phyloP scores from a whole-genome alignment of 2,888 invertebrate species.

The Halictus quadricinctus region DNA sequence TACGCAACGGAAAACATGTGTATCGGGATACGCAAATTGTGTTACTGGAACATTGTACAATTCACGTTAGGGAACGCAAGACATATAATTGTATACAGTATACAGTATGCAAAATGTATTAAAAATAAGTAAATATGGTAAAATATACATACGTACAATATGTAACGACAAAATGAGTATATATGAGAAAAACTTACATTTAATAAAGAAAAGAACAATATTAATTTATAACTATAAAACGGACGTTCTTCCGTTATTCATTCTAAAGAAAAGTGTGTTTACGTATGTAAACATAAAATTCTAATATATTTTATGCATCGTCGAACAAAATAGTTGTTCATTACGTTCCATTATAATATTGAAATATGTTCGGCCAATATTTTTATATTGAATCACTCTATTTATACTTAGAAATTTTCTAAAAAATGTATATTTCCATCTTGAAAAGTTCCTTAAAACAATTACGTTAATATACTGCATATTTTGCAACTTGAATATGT shows the following conservation, averaged over 20 bases:
- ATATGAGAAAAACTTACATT: not conserved
- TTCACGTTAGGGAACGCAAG: not conserved
- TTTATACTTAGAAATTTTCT: not conserved
- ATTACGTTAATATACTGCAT: not conserved
- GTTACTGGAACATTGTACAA: constrained; percentile 1
- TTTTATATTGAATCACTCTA: not conserved
- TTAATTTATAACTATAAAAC: constrained; percentile 2
- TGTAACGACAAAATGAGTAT: not conserved
- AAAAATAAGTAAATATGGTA: not conserved
- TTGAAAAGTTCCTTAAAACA: not conserved
- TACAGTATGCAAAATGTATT: not conserved
- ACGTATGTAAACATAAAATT: not conserved
- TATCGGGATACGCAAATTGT: not conserved
- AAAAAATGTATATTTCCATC: not conserved
- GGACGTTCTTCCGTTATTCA: not conserved
- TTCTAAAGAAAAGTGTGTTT: not conserved
- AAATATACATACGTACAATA: not conserved
- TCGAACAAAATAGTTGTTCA: constrained; percentile 1
- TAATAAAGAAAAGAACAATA: constrained; percentile 1
- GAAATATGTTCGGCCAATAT: not conserved
- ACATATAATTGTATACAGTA: constrained; percentile 4
- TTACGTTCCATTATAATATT: not conserved
- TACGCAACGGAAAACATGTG: not conserved
- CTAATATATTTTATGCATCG: not conserved
- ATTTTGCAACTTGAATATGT: not conserved